A percentile compares a stretch with the other conserved stretches of the same genome.
Evolutionary conservation across 1,140 invertebrate genomes (phyloP).

Genomic region (Mya arenaria): DNA sequence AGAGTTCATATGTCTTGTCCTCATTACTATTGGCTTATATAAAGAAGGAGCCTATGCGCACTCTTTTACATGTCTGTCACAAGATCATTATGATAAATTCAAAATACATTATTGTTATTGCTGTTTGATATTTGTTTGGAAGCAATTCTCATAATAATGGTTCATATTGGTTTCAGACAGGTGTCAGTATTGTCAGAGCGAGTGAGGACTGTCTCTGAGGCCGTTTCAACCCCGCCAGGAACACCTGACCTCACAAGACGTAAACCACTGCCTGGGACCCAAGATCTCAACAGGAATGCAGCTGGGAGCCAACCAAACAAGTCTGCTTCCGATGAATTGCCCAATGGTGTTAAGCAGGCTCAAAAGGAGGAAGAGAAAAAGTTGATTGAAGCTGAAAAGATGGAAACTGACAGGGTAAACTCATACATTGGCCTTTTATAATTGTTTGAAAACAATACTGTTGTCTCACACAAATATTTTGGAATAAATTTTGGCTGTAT

Average conservation of each 20-base stretch:
- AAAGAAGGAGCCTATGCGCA: too few relatives aligned
- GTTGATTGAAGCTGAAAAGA: slow-evolving; percentile 72
- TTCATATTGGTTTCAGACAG: slow-evolving; percentile 53
- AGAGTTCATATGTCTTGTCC: too few relatives aligned
- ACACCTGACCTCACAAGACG: slow-evolving; percentile 22
- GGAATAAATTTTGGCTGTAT: too few relatives aligned
- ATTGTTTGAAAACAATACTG: too few relatives aligned
- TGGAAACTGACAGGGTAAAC: slow-evolving; percentile 73
- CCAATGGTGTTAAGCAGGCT: slow-evolving; percentile 8
- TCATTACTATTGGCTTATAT: too few relatives aligned
- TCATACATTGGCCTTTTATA: too few relatives aligned
- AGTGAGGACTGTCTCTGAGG: slow-evolving; percentile 52
- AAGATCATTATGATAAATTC: too few relatives aligned
- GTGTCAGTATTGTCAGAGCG: slow-evolving; percentile 65
- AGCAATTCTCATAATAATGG: neutral
- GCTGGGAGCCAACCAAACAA: neutral
- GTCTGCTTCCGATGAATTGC: neutral
- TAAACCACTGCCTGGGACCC: neutral
- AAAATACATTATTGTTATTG: too few relatives aligned
- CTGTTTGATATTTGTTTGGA: too few relatives aligned
- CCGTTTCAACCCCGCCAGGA: slow-evolving; percentile 9
- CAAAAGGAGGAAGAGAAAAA: slow-evolving; percentile 55
- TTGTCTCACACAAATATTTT: too few relatives aligned
- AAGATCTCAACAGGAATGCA: slow-evolving; percentile 7
- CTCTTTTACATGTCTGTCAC: too few relatives aligned